Evolutionary conservation across 2,113 vertebrate genomes (phyloP).

Genomic region (Cephalopholis sonnerati): DNA sequence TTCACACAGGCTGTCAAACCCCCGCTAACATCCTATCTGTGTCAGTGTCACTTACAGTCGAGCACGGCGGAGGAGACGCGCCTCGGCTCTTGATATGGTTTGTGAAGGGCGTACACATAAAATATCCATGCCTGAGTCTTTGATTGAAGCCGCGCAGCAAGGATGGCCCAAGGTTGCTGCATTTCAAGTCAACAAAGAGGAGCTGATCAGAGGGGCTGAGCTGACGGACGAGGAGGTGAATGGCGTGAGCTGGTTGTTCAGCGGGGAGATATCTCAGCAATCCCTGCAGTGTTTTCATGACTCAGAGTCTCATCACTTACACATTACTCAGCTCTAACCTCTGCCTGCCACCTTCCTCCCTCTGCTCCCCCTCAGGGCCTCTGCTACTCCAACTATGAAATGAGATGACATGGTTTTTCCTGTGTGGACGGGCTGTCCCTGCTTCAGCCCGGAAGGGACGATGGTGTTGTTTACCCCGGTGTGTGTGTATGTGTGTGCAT

Average conservation of each 20-base stretch:
- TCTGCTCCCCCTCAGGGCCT: constrained; percentile 13
- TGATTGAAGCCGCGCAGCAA: constrained; percentile 25
- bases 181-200: constrained; percentile 19
- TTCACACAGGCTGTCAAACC: constrained; percentile 44
- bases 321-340: constrained; percentile 69
- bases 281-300: constrained; percentile 56
- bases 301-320: constrained; percentile 53
- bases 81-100: constrained; percentile 1
- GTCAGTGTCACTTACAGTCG: constrained; percentile 40
- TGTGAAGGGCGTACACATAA: constrained; percentile 19
- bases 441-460: constrained; percentile 17
- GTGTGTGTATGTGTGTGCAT: neutral
- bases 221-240: constrained; percentile 38
- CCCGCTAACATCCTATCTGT: constrained; percentile 20
- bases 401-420: constrained; percentile 34
- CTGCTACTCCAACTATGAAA: constrained; percentile 51
- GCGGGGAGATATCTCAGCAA: constrained; percentile 27
- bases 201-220: constrained; percentile 36
- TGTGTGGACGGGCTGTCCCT: constrained; percentile 7
- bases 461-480: constrained; percentile 14
- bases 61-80: neutral
- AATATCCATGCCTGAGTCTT: neutral
- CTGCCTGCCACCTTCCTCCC: constrained; percentile 11
- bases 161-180: constrained; percentile 49
- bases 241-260: constrained; percentile 26